Evolutionary conservation across 2,113 vertebrate species (phyloP).

Genomic region (Stigmatopora argus): DNA sequence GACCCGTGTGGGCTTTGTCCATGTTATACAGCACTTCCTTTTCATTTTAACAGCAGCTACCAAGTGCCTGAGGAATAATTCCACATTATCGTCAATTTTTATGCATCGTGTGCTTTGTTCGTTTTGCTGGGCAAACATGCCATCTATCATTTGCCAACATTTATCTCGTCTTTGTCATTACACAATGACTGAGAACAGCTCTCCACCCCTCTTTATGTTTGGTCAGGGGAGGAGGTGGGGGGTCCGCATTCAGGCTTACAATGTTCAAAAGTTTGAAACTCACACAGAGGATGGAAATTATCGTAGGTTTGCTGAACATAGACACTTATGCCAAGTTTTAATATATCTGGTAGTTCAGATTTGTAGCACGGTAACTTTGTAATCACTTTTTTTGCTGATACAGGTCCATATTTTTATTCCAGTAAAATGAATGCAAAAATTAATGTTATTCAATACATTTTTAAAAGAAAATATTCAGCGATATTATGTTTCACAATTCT

Average conservation of each 20-base stretch:
- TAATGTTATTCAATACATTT: no score
- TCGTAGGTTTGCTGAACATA: not conserved
- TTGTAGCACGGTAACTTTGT: not conserved
- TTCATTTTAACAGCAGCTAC: slow-evolving; percentile 23
- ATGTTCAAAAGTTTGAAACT: not conserved
- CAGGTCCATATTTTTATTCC: no score
- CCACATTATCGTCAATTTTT: slow-evolving; percentile 20
- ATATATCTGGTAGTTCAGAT: slow-evolving; percentile 1
- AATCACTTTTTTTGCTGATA: no score
- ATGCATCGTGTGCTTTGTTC: slow-evolving; percentile 18
- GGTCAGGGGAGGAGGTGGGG: not conserved
- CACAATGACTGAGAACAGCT: slow-evolving; percentile 14
- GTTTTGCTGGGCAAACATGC: slow-evolving; percentile 29
- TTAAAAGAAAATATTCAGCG: no score
- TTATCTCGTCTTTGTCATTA: slow-evolving; percentile 33
- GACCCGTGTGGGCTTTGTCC: slow-evolving; percentile 24
- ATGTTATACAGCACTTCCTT: slow-evolving; percentile 26
- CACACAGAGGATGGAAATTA: not conserved
- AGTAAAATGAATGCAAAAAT: no score
- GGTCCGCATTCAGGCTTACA: no score
- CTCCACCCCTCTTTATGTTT: not conserved
- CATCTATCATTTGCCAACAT: slow-evolving; percentile 41
- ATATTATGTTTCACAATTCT: no score
- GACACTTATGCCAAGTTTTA: not conserved
- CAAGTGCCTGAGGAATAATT: slow-evolving; percentile 29